Evolutionary conservation across 2,113 vertebrate species (phyloP).

Genomic region (Protobothrops mucrosquamatus): DNA sequence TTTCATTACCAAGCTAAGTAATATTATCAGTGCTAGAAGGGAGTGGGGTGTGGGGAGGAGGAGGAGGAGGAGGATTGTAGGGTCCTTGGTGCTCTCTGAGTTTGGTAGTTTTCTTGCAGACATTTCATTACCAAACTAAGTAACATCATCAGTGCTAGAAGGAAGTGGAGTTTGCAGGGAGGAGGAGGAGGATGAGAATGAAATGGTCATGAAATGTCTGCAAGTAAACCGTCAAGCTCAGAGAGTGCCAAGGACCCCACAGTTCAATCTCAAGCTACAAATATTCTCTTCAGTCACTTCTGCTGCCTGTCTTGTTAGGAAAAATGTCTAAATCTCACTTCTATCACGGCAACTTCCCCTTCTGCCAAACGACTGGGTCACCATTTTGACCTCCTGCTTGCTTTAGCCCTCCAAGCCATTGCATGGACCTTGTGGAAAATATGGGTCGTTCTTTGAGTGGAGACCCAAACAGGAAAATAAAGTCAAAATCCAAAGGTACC

Average conservation of each 20-base stretch:
- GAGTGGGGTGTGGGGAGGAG: too few species aligned
- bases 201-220: neutral
- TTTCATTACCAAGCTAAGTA: too few species aligned
- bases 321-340: neutral
- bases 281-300: neutral
- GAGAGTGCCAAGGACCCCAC: neutral
- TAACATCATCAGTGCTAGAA: neutral
- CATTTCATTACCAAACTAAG: neutral
- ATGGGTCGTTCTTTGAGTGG: neutral
- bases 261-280: neutral
- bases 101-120: neutral
- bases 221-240: neutral
- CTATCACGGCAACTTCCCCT: neutral
- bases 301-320: neutral
- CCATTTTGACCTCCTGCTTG: neutral
- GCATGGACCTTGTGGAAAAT: neutral
- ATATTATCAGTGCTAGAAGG: too few species aligned
- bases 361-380: neutral
- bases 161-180: too few species aligned
- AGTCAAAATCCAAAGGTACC: neutral
- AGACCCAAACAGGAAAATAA: neutral
- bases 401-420: neutral
- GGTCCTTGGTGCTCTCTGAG: too few species aligned
- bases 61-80: too few species aligned
- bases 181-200: too few species aligned